phyloP scores from a whole-genome alignment of 2,888 invertebrate genomes.

The Busseola fusca region DNA sequence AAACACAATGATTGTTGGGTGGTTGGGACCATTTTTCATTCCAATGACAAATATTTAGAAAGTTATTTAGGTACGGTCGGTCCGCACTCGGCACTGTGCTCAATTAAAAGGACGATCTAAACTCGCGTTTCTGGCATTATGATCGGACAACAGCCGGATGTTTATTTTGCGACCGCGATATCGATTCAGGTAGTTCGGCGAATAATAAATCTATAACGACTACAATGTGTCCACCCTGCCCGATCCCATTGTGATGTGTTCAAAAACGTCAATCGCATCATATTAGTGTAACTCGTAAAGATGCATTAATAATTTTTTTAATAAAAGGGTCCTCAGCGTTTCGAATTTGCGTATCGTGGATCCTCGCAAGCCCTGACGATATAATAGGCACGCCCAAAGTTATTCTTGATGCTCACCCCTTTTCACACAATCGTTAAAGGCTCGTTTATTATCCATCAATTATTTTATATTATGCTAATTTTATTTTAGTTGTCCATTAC shows the following conservation, averaged over 20 bases:
- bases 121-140: conserved; percentile 77
- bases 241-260: conserved; percentile 75
- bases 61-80: conserved; percentile 80
- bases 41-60: conserved; percentile 88
- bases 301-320: conserved; percentile 67
- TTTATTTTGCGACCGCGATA: conserved; percentile 84
- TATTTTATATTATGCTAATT: conserved; percentile 71
- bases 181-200: conserved; percentile 84
- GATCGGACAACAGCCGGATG: conserved; percentile 79
- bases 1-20: conserved; percentile 78
- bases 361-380: conserved; percentile 71
- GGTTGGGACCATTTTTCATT: conserved; percentile 85
- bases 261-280: conserved; percentile 75
- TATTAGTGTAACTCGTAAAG: conserved; percentile 70
- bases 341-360: conserved; percentile 74
- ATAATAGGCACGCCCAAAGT: conserved; percentile 78
- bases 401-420: conserved; percentile 74
- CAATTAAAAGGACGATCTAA: conserved; percentile 81
- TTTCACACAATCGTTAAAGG: conserved; percentile 81
- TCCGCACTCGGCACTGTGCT: conserved; percentile 76
- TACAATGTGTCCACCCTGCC: conserved; percentile 74
- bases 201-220: conserved; percentile 85
- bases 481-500: conserved; percentile 60
- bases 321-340: conserved; percentile 74
- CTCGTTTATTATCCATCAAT: conserved; percentile 82